Evolutionary conservation across 2,113 vertebrate species (phyloP).

Genomic region (Dendropsophus ebraccatus): DNA sequence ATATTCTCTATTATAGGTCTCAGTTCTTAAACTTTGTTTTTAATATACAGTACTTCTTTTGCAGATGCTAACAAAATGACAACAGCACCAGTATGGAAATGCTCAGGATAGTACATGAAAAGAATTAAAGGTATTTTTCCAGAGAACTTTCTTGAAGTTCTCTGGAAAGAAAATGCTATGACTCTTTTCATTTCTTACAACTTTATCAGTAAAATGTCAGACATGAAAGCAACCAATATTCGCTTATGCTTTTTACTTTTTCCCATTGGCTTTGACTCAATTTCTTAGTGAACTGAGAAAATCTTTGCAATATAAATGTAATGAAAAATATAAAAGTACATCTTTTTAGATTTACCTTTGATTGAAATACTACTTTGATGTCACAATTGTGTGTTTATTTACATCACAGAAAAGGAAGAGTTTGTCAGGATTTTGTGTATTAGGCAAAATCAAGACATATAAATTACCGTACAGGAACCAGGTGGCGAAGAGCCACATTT

Average conservation of each 20-base stretch:
- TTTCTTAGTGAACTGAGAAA: not conserved
- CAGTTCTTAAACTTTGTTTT: too few relatives aligned
- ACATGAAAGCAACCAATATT: conserved; percentile 10
- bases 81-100: too few relatives aligned
- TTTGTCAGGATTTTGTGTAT: not conserved
- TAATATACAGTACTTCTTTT: too few relatives aligned
- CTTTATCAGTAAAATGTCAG: conserved; percentile 8
- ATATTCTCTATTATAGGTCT: too few relatives aligned
- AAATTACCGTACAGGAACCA: not conserved
- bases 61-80: too few relatives aligned
- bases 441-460: not conserved
- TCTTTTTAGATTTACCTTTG: not conserved
- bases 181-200: not conserved
- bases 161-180: not conserved
- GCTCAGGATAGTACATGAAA: not conserved
- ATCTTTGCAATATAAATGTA: not conserved
- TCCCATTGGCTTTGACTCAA: not conserved
- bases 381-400: not conserved
- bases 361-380: conserved; percentile 3
- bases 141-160: not conserved
- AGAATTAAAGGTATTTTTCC: not conserved
- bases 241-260: not conserved
- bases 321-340: not conserved
- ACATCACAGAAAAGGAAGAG: not conserved
- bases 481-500: not conserved